Evolutionary conservation across 1,140 invertebrate species (phyloP).

Genomic region (Homarus americanus): DNA sequence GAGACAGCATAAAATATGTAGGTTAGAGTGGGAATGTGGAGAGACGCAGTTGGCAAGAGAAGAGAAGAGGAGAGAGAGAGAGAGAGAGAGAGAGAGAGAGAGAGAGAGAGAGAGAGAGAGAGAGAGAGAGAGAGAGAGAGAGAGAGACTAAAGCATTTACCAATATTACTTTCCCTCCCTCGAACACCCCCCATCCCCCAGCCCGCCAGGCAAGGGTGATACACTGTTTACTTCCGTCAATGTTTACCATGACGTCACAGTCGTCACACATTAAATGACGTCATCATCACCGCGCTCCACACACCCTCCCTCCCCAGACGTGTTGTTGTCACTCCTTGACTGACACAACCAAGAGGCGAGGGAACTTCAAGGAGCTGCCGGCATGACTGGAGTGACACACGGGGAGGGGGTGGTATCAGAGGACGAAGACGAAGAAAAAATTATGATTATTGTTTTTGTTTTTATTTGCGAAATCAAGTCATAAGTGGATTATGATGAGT

Average conservation of each 20-base stretch:
- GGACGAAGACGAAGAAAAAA: background rate
- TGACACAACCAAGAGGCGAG: background rate
- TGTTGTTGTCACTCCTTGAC: background rate
- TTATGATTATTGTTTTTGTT: too few species aligned
- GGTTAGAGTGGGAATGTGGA: background rate
- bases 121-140: slow-evolving; percentile 6
- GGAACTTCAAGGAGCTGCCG: background rate
- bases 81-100: slow-evolving; percentile 10
- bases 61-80: background rate
- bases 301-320: background rate
- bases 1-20: background rate
- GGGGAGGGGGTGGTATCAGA: too few species aligned
- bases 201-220: too few species aligned
- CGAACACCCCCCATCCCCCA: background rate
- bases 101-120: slow-evolving; percentile 23
- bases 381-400: background rate
- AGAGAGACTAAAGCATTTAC: too few species aligned
- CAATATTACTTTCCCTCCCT: background rate
- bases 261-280: background rate
- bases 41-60: background rate
- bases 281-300: background rate
- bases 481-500: background rate
- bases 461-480: background rate
- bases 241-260: too few species aligned
- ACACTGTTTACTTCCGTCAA: too few species aligned